These are phyloP conservation scores for Pipistrellus kuhlii DNA, from an alignment of 2,797 vertebrate species.

Conservation along the genomic window DNA sequence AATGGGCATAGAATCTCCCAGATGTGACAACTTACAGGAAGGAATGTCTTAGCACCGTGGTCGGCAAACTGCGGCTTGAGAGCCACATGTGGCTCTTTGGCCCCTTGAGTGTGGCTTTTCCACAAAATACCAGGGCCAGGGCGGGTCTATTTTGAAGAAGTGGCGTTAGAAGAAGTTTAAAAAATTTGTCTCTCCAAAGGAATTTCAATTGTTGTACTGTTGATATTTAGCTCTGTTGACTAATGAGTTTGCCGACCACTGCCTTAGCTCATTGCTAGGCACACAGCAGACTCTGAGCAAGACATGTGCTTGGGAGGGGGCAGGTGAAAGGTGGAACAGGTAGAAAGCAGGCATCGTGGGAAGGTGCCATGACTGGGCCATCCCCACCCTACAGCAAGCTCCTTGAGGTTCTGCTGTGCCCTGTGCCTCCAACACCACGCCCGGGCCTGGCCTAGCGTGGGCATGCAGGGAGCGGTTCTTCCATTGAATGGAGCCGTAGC, in stretches of 20 bases:
- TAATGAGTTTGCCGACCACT: too few relatives aligned
- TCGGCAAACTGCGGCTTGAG: too few relatives aligned
- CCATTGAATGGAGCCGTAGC: not conserved
- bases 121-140: too few relatives aligned
- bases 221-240: too few relatives aligned
- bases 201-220: too few relatives aligned
- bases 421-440: not conserved
- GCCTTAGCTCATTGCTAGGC: not conserved
- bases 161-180: too few relatives aligned
- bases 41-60: not conserved
- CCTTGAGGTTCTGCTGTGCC: not conserved
- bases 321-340: not conserved
- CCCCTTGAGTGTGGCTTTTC: too few relatives aligned
- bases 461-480: not conserved
- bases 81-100: too few relatives aligned
- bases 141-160: too few relatives aligned
- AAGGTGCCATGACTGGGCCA: not conserved
- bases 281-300: not conserved
- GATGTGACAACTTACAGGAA: not conserved
- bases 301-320: not conserved
- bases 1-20: not conserved
- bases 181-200: too few relatives aligned
- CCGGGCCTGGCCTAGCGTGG: rapidly evolving
- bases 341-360: not conserved
- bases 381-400: not conserved